Evolutionary conservation across 2,888 invertebrate species (phyloP).

Genomic region (Didymodactylos carnosus): DNA sequence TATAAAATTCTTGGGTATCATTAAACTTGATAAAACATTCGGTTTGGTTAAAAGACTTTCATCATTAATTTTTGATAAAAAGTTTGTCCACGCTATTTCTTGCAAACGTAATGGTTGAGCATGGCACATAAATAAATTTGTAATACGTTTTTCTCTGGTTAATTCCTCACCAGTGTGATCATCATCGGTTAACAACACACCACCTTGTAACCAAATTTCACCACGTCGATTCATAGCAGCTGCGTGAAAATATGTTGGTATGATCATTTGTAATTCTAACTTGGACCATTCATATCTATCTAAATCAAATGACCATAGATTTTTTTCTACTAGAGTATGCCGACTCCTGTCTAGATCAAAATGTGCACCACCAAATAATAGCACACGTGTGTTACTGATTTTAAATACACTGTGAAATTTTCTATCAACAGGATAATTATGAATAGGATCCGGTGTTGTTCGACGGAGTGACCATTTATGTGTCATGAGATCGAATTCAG

Average conservation of each 20-base stretch:
- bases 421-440: not conserved
- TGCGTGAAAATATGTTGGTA: not conserved
- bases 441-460: not conserved
- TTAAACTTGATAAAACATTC: too few species aligned
- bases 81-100: not conserved
- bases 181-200: not conserved
- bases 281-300: not conserved
- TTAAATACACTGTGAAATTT: not conserved
- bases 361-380: not conserved
- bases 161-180: not conserved
- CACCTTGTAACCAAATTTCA: not conserved
- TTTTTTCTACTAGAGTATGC: not conserved
- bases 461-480: not conserved
- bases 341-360: not conserved
- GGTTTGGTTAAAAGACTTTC: too few species aligned
- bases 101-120: not conserved
- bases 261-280: not conserved
- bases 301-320: not conserved
- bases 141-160: not conserved
- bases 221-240: not conserved
- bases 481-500: constrained; percentile 7
- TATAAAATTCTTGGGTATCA: too few species aligned
- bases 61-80: too few species aligned
- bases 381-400: not conserved
- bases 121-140: not conserved